Conservation (phyloP, 2,797 vertebrate genomes). For the Myotis vivesi region DNA sequence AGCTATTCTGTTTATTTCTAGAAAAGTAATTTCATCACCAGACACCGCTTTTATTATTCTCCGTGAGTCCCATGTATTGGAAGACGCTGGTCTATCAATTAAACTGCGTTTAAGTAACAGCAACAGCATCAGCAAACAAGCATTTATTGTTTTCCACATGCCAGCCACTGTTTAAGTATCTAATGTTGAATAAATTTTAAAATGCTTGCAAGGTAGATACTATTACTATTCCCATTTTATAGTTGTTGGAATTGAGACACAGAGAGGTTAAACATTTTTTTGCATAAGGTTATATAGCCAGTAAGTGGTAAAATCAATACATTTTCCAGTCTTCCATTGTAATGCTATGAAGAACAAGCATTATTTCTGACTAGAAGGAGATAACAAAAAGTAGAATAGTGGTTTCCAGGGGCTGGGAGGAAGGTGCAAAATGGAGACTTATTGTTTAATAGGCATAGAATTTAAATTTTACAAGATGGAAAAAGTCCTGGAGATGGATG, state of each 20-base stretch:
- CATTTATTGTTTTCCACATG: neutral
- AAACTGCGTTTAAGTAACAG: neutral
- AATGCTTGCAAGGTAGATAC: neutral
- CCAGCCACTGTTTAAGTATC: neutral
- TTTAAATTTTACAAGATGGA: neutral
- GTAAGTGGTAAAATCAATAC: neutral
- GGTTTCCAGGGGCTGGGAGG: neutral
- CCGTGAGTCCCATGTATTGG: neutral
- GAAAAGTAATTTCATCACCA: slow-evolving; percentile 27
- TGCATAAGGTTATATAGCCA: neutral
- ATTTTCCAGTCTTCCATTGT: neutral
- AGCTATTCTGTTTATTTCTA: slow-evolving; percentile 7
- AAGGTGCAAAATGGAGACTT: neutral
- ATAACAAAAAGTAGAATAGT: neutral
- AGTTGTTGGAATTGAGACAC: neutral
- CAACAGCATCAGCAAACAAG: neutral
- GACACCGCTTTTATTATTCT: neutral
- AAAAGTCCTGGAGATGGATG: neutral
- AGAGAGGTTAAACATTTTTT: neutral
- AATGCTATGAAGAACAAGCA: neutral
- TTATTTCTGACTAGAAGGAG: neutral
- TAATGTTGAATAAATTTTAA: neutral
- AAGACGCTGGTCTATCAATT: neutral
- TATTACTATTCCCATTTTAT: neutral
- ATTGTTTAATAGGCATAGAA: neutral